Evolutionary conservation across 2,113 vertebrate species (phyloP).

Genomic region (Herpailurus yagouaroundi): DNA sequence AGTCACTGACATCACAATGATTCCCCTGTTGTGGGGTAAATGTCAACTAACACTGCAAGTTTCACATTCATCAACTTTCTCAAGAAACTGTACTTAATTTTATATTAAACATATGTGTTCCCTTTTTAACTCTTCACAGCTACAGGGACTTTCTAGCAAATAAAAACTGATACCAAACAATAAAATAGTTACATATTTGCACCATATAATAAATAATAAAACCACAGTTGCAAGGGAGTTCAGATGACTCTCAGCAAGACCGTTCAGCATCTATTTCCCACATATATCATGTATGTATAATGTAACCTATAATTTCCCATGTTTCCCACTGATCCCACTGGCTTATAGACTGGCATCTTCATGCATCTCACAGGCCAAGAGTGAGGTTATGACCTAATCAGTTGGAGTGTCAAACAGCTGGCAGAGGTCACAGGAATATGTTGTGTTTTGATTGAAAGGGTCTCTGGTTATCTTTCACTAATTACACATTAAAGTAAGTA

Average conservation of each 20-base stretch:
- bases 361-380: neutral
- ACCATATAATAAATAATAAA: neutral
- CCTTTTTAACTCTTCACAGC: neutral
- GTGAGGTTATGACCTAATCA: neutral
- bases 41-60: neutral
- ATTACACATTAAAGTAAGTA: neutral
- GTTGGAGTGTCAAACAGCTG: neutral
- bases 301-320: neutral
- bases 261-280: neutral
- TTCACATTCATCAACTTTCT: neutral
- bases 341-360: neutral
- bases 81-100: conserved; percentile 19
- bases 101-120: neutral
- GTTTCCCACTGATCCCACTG: neutral
- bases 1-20: neutral
- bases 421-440: neutral
- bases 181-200: neutral
- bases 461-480: neutral
- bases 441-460: neutral
- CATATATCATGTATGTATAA: neutral
- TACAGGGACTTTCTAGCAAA: conserved; percentile 20
- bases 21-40: neutral
- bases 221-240: neutral
- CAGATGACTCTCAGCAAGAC: neutral
- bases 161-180: conserved; percentile 1